Evolutionary conservation across 2,888 invertebrate genomes (phyloP), one percentile per base, ranked within the genome.

Genomic region (Tetropium fuscum): DNA sequence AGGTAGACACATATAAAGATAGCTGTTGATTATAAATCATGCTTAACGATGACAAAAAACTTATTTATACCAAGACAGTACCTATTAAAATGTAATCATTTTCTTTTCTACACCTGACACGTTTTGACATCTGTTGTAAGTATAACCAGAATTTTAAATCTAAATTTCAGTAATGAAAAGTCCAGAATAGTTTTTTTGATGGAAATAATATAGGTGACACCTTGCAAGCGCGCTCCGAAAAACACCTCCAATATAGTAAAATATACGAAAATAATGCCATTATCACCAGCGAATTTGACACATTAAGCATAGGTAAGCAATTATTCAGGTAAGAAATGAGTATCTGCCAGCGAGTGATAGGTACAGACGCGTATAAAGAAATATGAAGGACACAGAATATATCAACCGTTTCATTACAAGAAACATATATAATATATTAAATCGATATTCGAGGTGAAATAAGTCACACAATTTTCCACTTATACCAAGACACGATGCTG

Each of bases 221-320:
- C 57, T 58, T 58, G 57, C 57, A 51, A 43, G 49, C 57, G 57
- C 8, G 20, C 34, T 34, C 11, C n/a, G 30, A 55, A 54, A 27
- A 54, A 44, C 30, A 20, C 11, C n/a, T 36, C 27, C 22, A 15
- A 27, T 44, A 54, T n/a, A 44, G 11, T 16, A 27, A 6, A 27
- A 25, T 20, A 56, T n/a, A n/a, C n/a, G 48, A 47, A 19, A 27
- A 54, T 44, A 54, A 36, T 15, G 20, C 34, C 16, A 45, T 45
- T 54, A 54, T 36, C 34, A 34, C 27, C 32, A 27, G 32, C 19
- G 8, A 18, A 53, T 53, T 43, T n/a, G n/a, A n/a, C 19, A 32
- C 43, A 43, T 53, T 53, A 41, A 15, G 48, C 30, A 53, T 43
- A 32, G 53, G 43, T 53, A 30, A 43, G 43, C 41, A 41, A 13